Conservation (phyloP, 2,113 vertebrate genomes). For the Neoarius graeffei region DNA sequence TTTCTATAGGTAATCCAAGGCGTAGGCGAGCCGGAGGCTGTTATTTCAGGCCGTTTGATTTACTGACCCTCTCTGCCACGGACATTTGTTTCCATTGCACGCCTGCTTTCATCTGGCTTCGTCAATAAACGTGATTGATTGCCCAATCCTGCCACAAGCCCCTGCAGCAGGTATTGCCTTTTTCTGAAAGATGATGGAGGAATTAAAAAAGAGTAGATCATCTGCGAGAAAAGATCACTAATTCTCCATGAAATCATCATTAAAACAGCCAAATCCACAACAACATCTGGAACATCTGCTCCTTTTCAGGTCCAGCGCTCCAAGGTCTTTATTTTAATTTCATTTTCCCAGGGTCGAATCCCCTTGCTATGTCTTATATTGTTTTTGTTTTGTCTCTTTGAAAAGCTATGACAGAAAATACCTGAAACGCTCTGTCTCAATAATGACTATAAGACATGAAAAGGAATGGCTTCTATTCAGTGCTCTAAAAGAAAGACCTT, state of each 20-base stretch:
- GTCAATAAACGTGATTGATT: constrained; percentile 54
- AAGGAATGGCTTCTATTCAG: constrained; percentile 6
- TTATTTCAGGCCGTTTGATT: constrained; percentile 52
- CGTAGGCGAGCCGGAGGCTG: constrained; percentile 31
- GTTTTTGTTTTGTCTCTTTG: constrained; percentile 19
- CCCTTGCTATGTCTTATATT: constrained; percentile 21
- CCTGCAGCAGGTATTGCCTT: constrained; percentile 47
- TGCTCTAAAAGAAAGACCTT: constrained; percentile 33
- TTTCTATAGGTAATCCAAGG: constrained; percentile 52
- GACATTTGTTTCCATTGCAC: constrained; percentile 42
- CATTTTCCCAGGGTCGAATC: constrained; percentile 8
- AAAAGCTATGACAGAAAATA: constrained; percentile 24
- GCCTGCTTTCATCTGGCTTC: constrained; percentile 44
- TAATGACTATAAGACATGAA: constrained; percentile 16
- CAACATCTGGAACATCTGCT: constrained; percentile 23
- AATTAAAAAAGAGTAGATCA: constrained; percentile 39
- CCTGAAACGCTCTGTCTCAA: constrained; percentile 24
- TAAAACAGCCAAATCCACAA: constrained; percentile 30
- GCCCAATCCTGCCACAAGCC: constrained; percentile 43
- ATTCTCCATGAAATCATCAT: constrained; percentile 48
- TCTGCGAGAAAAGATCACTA: constrained; percentile 46
- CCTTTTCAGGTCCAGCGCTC: constrained; percentile 26
- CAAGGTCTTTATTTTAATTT: constrained; percentile 17
- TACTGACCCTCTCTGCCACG: constrained; percentile 42
- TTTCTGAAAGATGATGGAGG: constrained; percentile 45